Conservation (phyloP, 92 coral and sea anemone species). For the Scolanthus callimorphus region DNA sequence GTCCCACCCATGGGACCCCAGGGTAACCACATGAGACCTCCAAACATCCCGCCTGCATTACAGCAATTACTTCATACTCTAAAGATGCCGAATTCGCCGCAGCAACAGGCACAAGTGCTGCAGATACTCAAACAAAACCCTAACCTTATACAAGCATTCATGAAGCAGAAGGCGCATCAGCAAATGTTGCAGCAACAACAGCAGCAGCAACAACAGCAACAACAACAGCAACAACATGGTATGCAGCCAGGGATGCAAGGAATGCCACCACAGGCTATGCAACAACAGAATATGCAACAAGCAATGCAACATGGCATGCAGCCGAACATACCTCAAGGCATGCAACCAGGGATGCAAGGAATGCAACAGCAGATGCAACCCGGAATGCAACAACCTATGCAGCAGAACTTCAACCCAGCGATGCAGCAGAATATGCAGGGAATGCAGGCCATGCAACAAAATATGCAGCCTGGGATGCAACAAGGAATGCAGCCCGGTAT, state of each 20-base stretch:
- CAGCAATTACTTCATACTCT: constrained; percentile 72
- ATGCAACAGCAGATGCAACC: constrained; percentile 75
- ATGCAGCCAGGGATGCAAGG: constrained; percentile 46
- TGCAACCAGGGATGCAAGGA: constrained; percentile 76
- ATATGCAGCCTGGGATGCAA: constrained; percentile 62
- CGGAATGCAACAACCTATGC: constrained; percentile 66
- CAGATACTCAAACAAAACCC: constrained; percentile 91
- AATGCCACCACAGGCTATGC: constrained; percentile 46
- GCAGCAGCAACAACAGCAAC: constrained; percentile 60
- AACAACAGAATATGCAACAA: constrained; percentile 53
- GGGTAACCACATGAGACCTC: constrained; percentile 34
- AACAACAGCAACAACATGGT: constrained; percentile 53
- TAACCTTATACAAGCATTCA: constrained; percentile 72
- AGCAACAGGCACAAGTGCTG: constrained; percentile 86
- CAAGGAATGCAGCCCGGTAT: constrained; percentile 63
- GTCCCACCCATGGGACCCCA: constrained; percentile 37
- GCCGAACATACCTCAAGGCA: constrained; percentile 61
- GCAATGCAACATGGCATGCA: constrained; percentile 70
- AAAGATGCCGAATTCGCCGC: constrained; percentile 53
- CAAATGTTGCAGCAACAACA: constrained; percentile 56
- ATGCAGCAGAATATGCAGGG: constrained; percentile 80
- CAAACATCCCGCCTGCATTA: constrained; percentile 57
- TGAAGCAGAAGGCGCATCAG: constrained; percentile 71
- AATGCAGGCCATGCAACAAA: constrained; percentile 61
- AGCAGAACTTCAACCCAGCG: constrained; percentile 62